These are phyloP conservation scores for Brachyptera putata DNA, from an alignment of 2,888 invertebrate genomes.

Conservation along the genomic window DNA sequence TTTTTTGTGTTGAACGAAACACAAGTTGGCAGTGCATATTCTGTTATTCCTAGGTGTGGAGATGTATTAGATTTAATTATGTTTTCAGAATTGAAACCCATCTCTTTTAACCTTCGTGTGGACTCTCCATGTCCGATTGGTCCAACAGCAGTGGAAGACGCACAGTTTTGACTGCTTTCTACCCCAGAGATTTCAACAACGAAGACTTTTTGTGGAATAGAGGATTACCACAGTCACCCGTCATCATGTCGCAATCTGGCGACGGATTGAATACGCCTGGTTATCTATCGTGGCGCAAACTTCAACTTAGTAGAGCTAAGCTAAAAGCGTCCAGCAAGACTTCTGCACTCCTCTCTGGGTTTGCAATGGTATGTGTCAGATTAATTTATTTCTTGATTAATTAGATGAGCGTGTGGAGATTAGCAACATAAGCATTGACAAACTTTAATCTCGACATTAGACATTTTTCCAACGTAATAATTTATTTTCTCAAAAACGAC, in stretches of 20 bases:
- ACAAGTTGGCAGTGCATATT: too few species aligned
- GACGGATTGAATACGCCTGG: slow-evolving; percentile 77
- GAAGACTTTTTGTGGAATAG: slow-evolving; percentile 17
- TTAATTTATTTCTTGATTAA: background rate
- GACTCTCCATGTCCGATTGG: slow-evolving; percentile 36
- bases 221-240: background rate
- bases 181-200: background rate
- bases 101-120: background rate
- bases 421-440: too few species aligned
- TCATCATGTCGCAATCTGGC: slow-evolving; percentile 64
- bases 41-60: too few species aligned
- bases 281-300: slow-evolving; percentile 83
- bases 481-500: too few species aligned
- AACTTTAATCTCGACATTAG: too few species aligned
- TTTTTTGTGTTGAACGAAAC: too few species aligned
- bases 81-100: background rate
- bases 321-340: slow-evolving; percentile 97
- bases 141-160: slow-evolving; percentile 33
- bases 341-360: slow-evolving; percentile 92
- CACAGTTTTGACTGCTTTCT: slow-evolving; percentile 24
- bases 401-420: background rate
- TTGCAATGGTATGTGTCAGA: slow-evolving; percentile 86
- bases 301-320: slow-evolving; percentile 94
- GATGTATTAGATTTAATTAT: too few species aligned
- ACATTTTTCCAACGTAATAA: too few species aligned